phyloP scores from a whole-genome alignment of 2,113 vertebrate species.

The Pica pica region DNA sequence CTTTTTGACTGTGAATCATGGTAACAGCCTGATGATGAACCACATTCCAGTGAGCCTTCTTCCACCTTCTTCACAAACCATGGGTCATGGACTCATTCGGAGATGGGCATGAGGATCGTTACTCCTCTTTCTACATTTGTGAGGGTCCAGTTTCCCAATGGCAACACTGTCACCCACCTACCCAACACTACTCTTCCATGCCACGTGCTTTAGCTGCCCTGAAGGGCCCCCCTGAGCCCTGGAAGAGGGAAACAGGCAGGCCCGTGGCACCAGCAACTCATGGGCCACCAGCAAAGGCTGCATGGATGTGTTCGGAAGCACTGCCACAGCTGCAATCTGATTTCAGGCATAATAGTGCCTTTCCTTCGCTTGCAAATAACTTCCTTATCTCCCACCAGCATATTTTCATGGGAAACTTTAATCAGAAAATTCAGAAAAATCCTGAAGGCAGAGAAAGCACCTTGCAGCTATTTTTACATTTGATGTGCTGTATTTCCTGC shows the following conservation, averaged over 20 bases:
- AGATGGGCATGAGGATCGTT: rapidly evolving
- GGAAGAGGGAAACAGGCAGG: not conserved
- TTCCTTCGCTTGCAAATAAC: constrained; percentile 19
- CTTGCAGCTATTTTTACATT: constrained; percentile 45
- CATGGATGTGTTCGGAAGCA: rapidly evolving
- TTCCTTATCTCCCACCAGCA: constrained; percentile 31
- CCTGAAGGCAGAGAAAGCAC: constrained; percentile 8
- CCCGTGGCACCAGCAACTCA: not conserved
- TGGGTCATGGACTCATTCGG: rapidly evolving
- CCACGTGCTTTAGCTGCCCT: not conserved
- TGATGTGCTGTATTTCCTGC: not conserved
- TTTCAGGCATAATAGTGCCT: not conserved
- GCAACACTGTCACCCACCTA: not conserved
- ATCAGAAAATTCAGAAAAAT: constrained; percentile 31
- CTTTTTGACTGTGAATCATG: not conserved
- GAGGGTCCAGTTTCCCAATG: rapidly evolving
- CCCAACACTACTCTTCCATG: rapidly evolving
- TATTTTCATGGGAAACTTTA: constrained; percentile 43
- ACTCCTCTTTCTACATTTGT: rapidly evolving
- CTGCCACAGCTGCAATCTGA: not conserved
- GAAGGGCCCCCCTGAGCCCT: rapidly evolving
- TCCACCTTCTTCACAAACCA: not conserved
- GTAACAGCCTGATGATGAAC: not conserved
- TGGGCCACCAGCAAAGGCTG: not conserved
- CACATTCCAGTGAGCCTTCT: not conserved